Base-by-base conservation (phyloP, 2,797 vertebrate genomes). In the Hippoglossus hippoglossus region DNA sequence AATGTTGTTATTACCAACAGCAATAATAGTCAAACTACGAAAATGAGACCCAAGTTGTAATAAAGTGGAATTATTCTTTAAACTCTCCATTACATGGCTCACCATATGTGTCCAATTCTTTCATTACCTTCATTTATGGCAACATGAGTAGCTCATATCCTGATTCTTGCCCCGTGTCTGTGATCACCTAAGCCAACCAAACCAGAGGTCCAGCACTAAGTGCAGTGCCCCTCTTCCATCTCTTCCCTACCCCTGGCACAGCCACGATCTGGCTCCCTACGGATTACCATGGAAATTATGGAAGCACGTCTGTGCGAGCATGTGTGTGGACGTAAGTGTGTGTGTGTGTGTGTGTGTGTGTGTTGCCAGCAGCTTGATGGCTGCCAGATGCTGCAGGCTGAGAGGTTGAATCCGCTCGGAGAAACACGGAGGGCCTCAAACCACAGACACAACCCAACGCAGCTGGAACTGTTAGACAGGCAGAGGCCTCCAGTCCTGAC, bases 201-300 rank as follows among this genome's bases (percentile, higher is more conserved):
- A 79, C 76, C 76, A 76, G 72, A 81, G 73, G 80, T 82, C 78
- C 71, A 36, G 73, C 71, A 66, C 76, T 71, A 46, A 82, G 79
- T 67, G 68, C 61, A 83, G 75, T 70, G 73, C 58, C 78, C 69
- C 52, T 76, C 62, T 64, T 71, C 59, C 67, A 59, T 77, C 78
- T 64, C 63, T 65, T 74, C 59, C 15, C 46, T 53, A 67, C 67
- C 67, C 57, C 77, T 87, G 83, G 82, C 84, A 85, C 28, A 13
- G 76, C 74, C 78, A 75, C 56, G 59, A 77, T 88, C 79, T 82
- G 77, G 77, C 89, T 90, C 81, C 75, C 73, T 39, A 73, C 80
- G 80, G 86, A 91, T 91, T 93, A 87, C 86, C 86, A 91, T 92
- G 87, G 90, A 93, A 92, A 90, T 89, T 85, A 79, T 79, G 78